A percentile compares a stretch with the other conserved stretches of the same genome.
Conservation (phyloP, 2,113 vertebrate genomes). For the Dipodomys merriami region DNA sequence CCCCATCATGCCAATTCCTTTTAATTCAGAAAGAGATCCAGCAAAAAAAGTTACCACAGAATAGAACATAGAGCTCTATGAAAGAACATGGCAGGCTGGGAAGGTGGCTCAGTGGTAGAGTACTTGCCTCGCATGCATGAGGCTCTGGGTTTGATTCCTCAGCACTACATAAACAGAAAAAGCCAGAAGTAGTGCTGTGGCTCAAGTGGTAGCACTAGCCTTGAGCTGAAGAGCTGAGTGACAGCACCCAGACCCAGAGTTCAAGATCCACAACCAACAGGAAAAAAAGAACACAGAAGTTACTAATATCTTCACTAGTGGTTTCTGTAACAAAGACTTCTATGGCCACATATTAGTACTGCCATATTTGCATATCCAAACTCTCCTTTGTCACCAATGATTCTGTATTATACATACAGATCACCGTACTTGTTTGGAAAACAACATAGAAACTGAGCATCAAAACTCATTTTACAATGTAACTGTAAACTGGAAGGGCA, state of each 20-base stretch:
- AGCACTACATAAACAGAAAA: too few relatives aligned
- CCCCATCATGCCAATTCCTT: not conserved
- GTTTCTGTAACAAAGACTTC: slow-evolving; percentile 7
- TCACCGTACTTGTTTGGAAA: not conserved
- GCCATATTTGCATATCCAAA: not conserved
- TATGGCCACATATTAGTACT: not conserved
- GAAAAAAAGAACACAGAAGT: not conserved
- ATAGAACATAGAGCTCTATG: not conserved
- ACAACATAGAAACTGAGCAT: not conserved
- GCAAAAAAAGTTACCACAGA: not conserved
- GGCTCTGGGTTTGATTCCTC: too few relatives aligned
- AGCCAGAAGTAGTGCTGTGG: too few relatives aligned
- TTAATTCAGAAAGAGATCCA: slow-evolving; percentile 16
- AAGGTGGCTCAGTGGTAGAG: too few relatives aligned
- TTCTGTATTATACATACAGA: not conserved
- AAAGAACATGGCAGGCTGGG: too few relatives aligned
- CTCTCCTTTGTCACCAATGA: not conserved
- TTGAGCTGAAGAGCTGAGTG: too few relatives aligned
- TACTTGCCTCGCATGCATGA: too few relatives aligned
- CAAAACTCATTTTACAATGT: not conserved
- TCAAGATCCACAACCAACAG: too few relatives aligned
- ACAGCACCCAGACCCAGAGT: too few relatives aligned
- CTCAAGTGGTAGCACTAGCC: too few relatives aligned
- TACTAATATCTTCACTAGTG: not conserved
- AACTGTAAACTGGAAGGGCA: not conserved